These are phyloP conservation scores for Argyresthia goedartella DNA, from an alignment of 2,888 invertebrate genomes.

Conservation along the genomic window DNA sequence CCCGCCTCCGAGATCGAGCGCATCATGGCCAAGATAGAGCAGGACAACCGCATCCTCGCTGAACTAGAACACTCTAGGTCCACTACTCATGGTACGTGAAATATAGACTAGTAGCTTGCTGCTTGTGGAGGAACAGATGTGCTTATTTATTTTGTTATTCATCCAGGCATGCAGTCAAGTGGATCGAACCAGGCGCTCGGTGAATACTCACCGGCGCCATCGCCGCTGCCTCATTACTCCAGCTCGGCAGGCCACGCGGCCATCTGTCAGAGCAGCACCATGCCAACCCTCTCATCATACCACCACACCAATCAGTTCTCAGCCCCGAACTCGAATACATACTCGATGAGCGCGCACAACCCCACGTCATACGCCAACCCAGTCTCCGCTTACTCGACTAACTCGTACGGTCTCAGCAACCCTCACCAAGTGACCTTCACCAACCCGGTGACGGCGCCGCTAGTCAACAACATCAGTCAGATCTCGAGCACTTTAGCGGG, in stretches of 20 bases:
- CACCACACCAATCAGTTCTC: slow-evolving; percentile 56
- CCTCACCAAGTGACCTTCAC: slow-evolving; percentile 67
- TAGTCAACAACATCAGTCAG: slow-evolving; percentile 63
- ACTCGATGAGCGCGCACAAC: slow-evolving; percentile 64
- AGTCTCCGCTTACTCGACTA: slow-evolving; percentile 57
- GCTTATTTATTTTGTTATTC: slow-evolving; percentile 5
- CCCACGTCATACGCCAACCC: slow-evolving; percentile 67
- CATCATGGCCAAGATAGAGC: slow-evolving; percentile 96
- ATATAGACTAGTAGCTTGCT: neutral
- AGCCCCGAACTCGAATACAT: slow-evolving; percentile 61
- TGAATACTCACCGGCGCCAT: slow-evolving; percentile 73
- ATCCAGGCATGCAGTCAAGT: slow-evolving; percentile 73
- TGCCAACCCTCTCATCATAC: slow-evolving; percentile 72
- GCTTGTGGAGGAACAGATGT: neutral
- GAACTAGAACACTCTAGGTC: slow-evolving; percentile 89
- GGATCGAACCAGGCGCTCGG: slow-evolving; percentile 79
- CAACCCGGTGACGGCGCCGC: slow-evolving; percentile 58
- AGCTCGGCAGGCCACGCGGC: slow-evolving; percentile 50
- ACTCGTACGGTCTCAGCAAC: slow-evolving; percentile 55
- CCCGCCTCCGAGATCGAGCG: slow-evolving; percentile 87
- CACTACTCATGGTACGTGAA: slow-evolving; percentile 69
- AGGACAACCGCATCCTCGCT: slow-evolving; percentile 89
- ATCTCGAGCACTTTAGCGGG: slow-evolving; percentile 61
- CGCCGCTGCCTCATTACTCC: slow-evolving; percentile 71
- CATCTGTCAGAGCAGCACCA: slow-evolving; percentile 74